Evolutionary conservation across 2,797 vertebrate species (phyloP).

Genomic region (Leptoclinus maculatus): DNA sequence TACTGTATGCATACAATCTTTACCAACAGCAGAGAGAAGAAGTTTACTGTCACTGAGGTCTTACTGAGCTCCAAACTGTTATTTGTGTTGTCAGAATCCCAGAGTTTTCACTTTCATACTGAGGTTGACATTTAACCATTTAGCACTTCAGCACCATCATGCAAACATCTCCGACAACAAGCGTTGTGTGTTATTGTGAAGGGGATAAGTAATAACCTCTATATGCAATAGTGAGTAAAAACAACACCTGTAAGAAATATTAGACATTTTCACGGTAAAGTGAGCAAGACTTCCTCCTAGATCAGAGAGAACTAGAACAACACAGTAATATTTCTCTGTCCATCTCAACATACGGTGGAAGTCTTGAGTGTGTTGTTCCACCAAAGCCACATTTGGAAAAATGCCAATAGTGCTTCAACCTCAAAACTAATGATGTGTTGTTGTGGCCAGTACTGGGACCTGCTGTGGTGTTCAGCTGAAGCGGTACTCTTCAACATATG

Average conservation of each 20-base stretch:
- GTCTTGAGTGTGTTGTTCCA: not conserved
- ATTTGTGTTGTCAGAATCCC: conserved; percentile 11
- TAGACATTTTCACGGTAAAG: not conserved
- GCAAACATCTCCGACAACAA: not conserved
- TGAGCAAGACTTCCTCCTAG: not conserved
- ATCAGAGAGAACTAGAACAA: not conserved
- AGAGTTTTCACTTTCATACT: conserved; percentile 8
- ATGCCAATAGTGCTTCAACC: not conserved
- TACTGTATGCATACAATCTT: conserved; percentile 30
- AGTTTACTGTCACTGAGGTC: not conserved
- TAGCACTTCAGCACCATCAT: conserved; percentile 7
- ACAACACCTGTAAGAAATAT: not conserved
- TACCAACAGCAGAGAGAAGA: conserved; percentile 17
- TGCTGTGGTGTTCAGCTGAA: not conserved
- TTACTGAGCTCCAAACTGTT: not conserved
- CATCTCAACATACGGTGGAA: not conserved
- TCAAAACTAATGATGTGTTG: not conserved
- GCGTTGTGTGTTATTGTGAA: not conserved
- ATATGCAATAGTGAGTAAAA: not conserved
- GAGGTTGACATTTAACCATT: conserved; percentile 40
- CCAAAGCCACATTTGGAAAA: not conserved
- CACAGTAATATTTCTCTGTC: not conserved
- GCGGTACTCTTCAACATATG: not conserved
- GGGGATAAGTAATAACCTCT: not conserved
- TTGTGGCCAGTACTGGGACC: not conserved